A percentile compares a stretch with the other conserved stretches of the same genome.
These are phyloP conservation scores for Drosophila mauritiana DNA, from an alignment of 1,140 invertebrate genomes.

Conservation along the genomic window DNA sequence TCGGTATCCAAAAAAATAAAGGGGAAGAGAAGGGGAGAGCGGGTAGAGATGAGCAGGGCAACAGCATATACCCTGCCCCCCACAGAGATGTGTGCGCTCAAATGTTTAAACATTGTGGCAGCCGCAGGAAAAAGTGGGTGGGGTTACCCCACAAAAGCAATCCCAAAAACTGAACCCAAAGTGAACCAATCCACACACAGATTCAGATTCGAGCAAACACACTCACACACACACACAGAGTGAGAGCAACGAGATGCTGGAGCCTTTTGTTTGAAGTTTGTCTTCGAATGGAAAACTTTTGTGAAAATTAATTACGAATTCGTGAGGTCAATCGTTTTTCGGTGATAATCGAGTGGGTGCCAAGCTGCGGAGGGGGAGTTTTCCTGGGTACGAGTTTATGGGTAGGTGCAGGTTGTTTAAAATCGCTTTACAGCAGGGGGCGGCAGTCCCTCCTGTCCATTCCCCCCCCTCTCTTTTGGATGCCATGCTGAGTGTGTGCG, in stretches of 20 bases:
- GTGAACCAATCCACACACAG: conserved; percentile 49
- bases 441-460: not conserved
- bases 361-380: conserved; percentile 38
- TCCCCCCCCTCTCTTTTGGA: conserved; percentile 1
- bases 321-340: conserved; percentile 83
- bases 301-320: conserved; percentile 84
- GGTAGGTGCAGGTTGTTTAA: conserved; percentile 59
- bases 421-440: conserved; percentile 53
- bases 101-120: conserved; percentile 79
- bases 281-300: conserved; percentile 84
- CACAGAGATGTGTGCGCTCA: conserved; percentile 62
- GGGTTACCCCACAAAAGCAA: conserved; percentile 55
- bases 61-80: conserved; percentile 64
- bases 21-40: not conserved
- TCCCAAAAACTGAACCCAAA: conserved; percentile 54
- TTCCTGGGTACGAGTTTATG: not conserved
- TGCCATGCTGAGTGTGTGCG: conserved; percentile 62
- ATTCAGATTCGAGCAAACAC: conserved; percentile 4
- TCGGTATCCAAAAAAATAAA: conserved; percentile 9
- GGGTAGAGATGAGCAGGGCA: conserved; percentile 39
- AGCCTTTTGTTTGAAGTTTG: conserved; percentile 81
- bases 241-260: not conserved
- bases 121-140: conserved; percentile 21
- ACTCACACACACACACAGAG: not conserved
- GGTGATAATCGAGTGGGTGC: conserved; percentile 82